Evolutionary conservation across 2,888 invertebrate genomes (phyloP), one percentile per base, ranked within the genome.

Genomic region (Acleris sparsana): DNA sequence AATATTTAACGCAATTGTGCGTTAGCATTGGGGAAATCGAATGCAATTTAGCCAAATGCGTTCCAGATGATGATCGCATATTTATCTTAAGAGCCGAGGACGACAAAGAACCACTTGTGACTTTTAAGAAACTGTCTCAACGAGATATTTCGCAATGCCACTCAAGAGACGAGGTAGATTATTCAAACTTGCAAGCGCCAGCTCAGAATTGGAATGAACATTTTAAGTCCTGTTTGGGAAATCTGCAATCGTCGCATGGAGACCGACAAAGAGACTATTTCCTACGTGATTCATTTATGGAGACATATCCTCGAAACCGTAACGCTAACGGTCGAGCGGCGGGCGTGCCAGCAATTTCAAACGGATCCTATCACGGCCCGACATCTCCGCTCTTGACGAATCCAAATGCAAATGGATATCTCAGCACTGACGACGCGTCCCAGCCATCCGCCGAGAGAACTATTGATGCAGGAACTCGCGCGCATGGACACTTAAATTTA

Each of bases 231-330:
- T 73, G 77, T 85, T 83, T 83, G 75, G 80, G 80, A 80, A 82
- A 86, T 84, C 79, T 86, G 75, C 83, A 81, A 80, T 80, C 80
- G 71, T 72, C 75, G 69, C 79, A 76, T 76, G 75, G 72, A 78
- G 82, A 82, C 86, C 88, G 85, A 86, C 85, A 88, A 88, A 87
- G 83, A 77, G 84, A 80, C 81, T 84, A 83, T 82, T 85, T 82
- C 78, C 83, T 85, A 87, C 88, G 87, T 87, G 89, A 88, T 88
- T 86, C 88, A 86, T 88, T 84, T 89, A 87, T 86, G 83, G 88
- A 88, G 86, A 83, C 86, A 84, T 85, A 85, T 86, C 85, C 86
- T 86, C 86, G 80, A 80, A 89, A 88, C 87, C 84, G 89, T 87
- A 87, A 86, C 78, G 80, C 78, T 90, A 91, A 90, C 89, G 89